Base-by-base conservation (phyloP, 2,113 vertebrate species). In the Anser cygnoides region DNA sequence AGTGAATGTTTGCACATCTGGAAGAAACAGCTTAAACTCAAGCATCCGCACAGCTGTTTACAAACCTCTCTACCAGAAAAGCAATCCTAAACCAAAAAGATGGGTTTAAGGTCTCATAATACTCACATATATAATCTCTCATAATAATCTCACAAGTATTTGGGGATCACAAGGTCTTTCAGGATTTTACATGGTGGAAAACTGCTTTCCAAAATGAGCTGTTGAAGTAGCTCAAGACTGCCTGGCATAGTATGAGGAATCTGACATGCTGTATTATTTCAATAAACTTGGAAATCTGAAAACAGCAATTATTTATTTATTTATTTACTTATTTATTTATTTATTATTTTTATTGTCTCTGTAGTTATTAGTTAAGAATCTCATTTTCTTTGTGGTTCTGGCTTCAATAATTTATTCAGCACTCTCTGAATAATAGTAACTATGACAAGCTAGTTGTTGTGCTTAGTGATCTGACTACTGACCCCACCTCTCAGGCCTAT, bases 1-100 rank as follows among this genome's bases (percentile, higher is more conserved):
- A 49, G 11, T 3, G 5, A 41, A 13, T 4, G 3, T 26, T 33
- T 74, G 61, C 28, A 37, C 2, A 0, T 61, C 61, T 31, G 44
- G 8, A 31, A 66, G 75, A 82, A 78, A 8, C 41, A 85, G 8
- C 7, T 37, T 35, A 71, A 71, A 22, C 33, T 26, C 11, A 35
- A 50, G 23, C 22, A 28, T 33, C 20, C 13, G 1, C 21, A 33
- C 54, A 31, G 35, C n/a, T 65, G 35, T 11, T 9, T 5, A 55
- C 11, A 46, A 61, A 43, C 6, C 5, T 19, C 17, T 67, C 22
- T 21, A 72, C 19, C 29, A 49, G 22, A 39, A 89, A 58, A 83
- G 6, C 18, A 87, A 23, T 41, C 20, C 20, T 54, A 73, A 77
- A 10, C 25, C 14, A 41, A 81, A 90, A 85, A 44, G 20, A 44